Conservation (phyloP, 2,888 invertebrate species). For the Pheosia gnoma region DNA sequence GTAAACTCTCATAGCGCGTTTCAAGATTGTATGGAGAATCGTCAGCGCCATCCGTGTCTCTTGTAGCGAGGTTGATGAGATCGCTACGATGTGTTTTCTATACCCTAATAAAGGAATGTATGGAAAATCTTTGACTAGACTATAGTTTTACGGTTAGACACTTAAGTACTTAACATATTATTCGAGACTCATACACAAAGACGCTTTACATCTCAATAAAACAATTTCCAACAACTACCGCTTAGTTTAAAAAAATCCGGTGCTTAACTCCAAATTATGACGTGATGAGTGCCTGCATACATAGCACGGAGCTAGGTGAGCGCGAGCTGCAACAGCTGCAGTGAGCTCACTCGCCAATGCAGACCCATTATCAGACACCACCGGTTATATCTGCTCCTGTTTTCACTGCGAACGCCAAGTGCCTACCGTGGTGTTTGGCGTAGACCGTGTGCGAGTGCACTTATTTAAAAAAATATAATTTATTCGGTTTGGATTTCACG, state of each 20-base stretch:
- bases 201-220: too few relatives aligned
- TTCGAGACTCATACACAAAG: too few relatives aligned
- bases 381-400: constrained; percentile 73
- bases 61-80: too few relatives aligned
- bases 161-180: too few relatives aligned
- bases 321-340: constrained; percentile 49
- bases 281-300: constrained; percentile 31
- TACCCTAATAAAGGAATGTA: too few relatives aligned
- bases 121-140: too few relatives aligned
- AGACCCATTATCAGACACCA: constrained; percentile 70
- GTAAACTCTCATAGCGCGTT: too few relatives aligned
- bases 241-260: background rate
- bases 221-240: background rate
- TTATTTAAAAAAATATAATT: constrained; percentile 35
- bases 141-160: too few relatives aligned
- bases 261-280: constrained; percentile 24
- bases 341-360: constrained; percentile 65
- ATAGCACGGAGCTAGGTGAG: constrained; percentile 25
- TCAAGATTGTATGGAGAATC: too few relatives aligned
- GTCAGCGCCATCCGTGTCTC: too few relatives aligned
- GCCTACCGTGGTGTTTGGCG: constrained; percentile 33
- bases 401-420: constrained; percentile 65
- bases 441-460: constrained; percentile 17
- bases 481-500: constrained; percentile 27
- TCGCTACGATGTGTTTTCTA: too few relatives aligned